phyloP scores from a whole-genome alignment of 1,140 invertebrate genomes.

The Fragariocoptes setiger region DNA sequence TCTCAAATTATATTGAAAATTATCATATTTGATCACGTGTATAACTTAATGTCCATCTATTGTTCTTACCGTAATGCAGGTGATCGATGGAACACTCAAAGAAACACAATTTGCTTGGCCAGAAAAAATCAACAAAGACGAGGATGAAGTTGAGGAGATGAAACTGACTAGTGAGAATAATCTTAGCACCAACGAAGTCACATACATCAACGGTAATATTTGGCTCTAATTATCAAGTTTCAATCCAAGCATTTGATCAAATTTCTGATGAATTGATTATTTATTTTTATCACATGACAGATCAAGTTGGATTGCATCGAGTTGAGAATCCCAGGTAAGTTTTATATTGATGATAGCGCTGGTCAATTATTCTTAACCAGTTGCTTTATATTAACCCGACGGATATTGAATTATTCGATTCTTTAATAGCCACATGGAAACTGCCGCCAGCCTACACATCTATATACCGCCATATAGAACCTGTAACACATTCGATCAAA shows the following conservation, averaged over 20 bases:
- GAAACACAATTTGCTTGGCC: conserved; percentile 45
- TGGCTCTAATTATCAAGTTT: background rate
- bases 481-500: conserved; percentile 65
- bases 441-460: conserved; percentile 65
- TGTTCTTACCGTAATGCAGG: conserved; percentile 10
- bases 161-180: conserved; percentile 26
- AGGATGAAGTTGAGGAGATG: conserved; percentile 15
- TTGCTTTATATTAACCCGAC: too few species aligned
- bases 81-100: conserved; percentile 22
- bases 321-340: conserved; percentile 53
- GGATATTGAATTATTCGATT: too few species aligned
- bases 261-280: conserved; percentile 4
- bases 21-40: conserved; percentile 1
- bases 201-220: conserved; percentile 70
- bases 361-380: too few species aligned
- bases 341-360: too few species aligned
- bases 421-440: conserved; percentile 47
- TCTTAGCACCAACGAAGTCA: conserved; percentile 39
- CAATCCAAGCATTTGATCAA: background rate
- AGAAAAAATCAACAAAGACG: conserved; percentile 14
- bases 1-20: conserved; percentile 2
- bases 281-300: conserved; percentile 21
- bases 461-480: conserved; percentile 73
- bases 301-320: conserved; percentile 66
- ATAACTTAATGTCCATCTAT: background rate